Base-by-base conservation (phyloP, 2,113 vertebrate species). In the Gobius niger region DNA sequence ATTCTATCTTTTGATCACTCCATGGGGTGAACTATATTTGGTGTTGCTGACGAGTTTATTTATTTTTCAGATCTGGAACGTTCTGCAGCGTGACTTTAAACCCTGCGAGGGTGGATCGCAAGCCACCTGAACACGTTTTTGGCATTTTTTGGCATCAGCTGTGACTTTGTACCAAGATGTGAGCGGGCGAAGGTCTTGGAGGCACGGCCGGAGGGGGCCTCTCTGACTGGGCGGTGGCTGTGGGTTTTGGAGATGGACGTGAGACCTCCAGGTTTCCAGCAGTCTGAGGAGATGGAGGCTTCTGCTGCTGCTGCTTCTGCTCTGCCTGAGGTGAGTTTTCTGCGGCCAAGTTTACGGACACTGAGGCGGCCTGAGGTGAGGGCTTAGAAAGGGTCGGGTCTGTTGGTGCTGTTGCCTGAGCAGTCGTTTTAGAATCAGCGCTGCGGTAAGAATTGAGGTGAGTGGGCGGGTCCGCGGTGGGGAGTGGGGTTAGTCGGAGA, bases 401-500 rank as follows among this genome's bases (percentile, higher is more conserved):
- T 6, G 9, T 76, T 49, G 69, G 84, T 53, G 81, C 67, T 57
- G 81, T 66, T 13, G 72, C 65, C 19, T 51, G 68, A 59, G 85
- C 66, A 18, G 81, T 79, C 73, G 57, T 63, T 65, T 85, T 85
- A 62, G 82, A 80, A 78, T 74, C 80, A 9, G 80, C 84, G 65
- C 77, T 68, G 74, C 70, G 74, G 78, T 77, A 66, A 75, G 76
- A 67, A 70, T 68, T 88, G 86, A 84, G 7, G 87, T 90, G 88
- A 77, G 41, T 88, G 73, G 88, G 89, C 12, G 91, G 91, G 64
- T 89, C 92, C 52, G 91, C 86, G 74, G 84, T 91, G 83, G 94
- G 94, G 80, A 92, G 81, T 6, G 83, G 93, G 72, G 93, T 94
- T 85, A 98, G 88, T 88, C 94, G 95, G 76, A 96, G 73, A 50